phyloP scores from a whole-genome alignment of 2,113 vertebrate genomes.

The Psittacula cyanocephala region DNA sequence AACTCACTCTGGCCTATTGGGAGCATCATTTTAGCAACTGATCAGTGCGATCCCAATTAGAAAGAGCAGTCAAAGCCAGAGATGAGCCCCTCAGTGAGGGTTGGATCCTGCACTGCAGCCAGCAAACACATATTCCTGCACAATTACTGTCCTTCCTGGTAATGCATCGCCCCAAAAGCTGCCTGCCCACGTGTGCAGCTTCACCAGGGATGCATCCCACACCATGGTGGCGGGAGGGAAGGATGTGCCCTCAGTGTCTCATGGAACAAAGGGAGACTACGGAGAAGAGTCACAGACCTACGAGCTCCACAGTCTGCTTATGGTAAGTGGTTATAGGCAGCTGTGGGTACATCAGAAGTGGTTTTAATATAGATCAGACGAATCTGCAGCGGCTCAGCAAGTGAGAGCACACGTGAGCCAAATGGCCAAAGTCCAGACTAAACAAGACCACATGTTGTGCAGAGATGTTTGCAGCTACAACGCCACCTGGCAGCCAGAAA shows the following conservation, averaged over 20 bases:
- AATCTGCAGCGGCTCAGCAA: neutral
- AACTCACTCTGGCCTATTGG: neutral
- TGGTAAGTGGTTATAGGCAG: fast-evolving
- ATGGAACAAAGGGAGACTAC: neutral
- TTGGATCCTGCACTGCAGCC: neutral
- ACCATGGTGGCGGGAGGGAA: fast-evolving
- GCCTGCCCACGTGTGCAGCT: fast-evolving
- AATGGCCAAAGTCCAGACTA: neutral
- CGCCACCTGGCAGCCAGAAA: neutral
- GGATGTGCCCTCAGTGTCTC: fast-evolving
- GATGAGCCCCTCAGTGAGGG: neutral
- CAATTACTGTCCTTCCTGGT: neutral
- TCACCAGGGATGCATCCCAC: fast-evolving
- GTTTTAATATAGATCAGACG: slow-evolving; percentile 3
- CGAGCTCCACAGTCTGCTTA: fast-evolving
- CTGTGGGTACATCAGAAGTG: neutral
- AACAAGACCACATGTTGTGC: neutral
- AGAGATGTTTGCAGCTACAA: neutral
- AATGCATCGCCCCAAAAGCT: neutral
- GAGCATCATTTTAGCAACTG: neutral
- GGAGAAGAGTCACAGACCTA: neutral
- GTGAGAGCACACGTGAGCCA: neutral
- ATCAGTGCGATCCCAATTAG: slow-evolving; percentile 31
- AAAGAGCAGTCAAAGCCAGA: neutral
- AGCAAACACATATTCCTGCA: neutral